Evolutionary conservation across 37 sponge, comb jelly and placozoan species (phyloP).

Genomic region (Bolinopsis microptera): DNA sequence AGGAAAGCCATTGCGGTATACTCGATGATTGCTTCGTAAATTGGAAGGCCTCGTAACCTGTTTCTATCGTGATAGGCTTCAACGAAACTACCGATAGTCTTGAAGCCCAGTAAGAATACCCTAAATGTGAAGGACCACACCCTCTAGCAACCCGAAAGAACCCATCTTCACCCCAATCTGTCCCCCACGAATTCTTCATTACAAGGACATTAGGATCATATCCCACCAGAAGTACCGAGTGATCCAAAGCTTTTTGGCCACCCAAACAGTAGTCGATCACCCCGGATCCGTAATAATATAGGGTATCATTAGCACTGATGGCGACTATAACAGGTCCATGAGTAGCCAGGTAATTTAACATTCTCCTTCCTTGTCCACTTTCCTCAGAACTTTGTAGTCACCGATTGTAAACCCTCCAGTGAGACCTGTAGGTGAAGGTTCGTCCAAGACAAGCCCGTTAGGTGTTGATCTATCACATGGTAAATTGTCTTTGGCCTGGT

Average conservation of each 20-base stretch:
- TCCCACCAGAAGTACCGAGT: conserved; percentile 7
- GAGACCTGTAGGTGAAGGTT: no score
- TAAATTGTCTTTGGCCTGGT: not conserved
- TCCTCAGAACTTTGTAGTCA: not conserved
- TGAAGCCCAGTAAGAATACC: conserved; percentile 9
- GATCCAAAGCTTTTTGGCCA: not conserved
- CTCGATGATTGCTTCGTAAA: no score
- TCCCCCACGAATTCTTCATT: conserved; percentile 1
- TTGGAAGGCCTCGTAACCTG: no score
- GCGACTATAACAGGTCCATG: not conserved
- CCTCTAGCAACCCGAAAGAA: not conserved
- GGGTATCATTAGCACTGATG: not conserved
- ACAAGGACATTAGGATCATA: not conserved
- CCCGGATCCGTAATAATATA: not conserved
- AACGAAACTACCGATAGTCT: not conserved
- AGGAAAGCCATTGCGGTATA: no score
- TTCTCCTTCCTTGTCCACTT: not conserved
- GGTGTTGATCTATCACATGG: not conserved
- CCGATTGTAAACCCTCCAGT: not conserved
- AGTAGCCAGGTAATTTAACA: not conserved
- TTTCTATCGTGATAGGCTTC: no score
- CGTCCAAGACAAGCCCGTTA: no score
- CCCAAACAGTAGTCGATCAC: not conserved
- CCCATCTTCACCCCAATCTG: not conserved
- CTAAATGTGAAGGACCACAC: not conserved